Evolutionary conservation across 1,140 invertebrate genomes (phyloP).

Genomic region (Cotesia typhae): DNA sequence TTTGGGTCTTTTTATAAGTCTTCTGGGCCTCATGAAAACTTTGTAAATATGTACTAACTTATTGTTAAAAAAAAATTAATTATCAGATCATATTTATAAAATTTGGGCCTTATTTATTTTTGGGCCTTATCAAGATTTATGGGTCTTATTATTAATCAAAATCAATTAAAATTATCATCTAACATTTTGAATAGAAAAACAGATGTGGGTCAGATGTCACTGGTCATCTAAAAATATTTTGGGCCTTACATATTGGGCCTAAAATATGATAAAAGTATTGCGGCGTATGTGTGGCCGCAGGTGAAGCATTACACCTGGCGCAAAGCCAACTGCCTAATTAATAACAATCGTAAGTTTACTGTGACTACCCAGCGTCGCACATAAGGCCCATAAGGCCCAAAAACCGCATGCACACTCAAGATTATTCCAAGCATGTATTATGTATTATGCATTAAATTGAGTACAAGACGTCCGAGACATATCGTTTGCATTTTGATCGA

Average conservation of each 20-base stretch:
- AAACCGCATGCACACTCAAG: slow-evolving; percentile 6
- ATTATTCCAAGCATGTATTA: slow-evolving; percentile 7
- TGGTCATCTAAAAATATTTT: slow-evolving; percentile 38
- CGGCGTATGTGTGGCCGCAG: slow-evolving; percentile 45
- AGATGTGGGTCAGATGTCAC: slow-evolving; percentile 58
- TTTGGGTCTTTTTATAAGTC: no score
- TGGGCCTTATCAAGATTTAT: no score
- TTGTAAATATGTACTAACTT: no score
- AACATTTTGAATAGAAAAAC: slow-evolving; percentile 31
- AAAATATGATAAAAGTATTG: slow-evolving; percentile 3
- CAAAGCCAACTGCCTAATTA: slow-evolving; percentile 56
- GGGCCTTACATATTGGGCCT: neutral
- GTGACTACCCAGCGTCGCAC: slow-evolving; percentile 26
- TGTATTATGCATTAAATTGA: neutral
- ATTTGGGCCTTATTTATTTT: no score
- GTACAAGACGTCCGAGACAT: slow-evolving; percentile 14
- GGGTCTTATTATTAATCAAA: no score
- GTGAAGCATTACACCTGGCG: slow-evolving; percentile 57
- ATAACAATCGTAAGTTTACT: slow-evolving; percentile 51
- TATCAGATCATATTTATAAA: no score
- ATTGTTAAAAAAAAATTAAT: no score
- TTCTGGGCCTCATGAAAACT: no score
- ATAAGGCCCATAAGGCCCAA: neutral
- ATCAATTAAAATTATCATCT: no score
- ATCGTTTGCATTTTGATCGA: slow-evolving; percentile 11